Base-by-base conservation (phyloP, 2,113 vertebrate genomes). In the Zosterops japonicus region DNA sequence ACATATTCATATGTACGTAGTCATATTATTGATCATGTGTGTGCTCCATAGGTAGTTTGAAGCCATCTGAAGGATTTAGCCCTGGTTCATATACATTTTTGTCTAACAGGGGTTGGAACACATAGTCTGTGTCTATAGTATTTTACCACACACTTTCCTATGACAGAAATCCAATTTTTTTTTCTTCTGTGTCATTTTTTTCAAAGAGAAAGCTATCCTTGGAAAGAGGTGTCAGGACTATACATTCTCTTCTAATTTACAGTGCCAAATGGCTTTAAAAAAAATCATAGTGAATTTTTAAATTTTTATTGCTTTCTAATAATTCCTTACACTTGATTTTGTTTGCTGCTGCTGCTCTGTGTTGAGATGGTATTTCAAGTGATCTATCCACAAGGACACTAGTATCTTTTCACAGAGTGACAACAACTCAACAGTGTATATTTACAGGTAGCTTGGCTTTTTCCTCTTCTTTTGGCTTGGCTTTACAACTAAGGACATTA, bases 1-100 rank as follows among this genome's bases (percentile, higher is more conserved):
- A 47, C 2, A 1, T 29, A 36, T 47, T n/a, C 29, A 23, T 64
- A 63, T 0, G 1, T 27, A 27, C 0, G 1, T n/a, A 46, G 17
- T 42, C 1, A 2, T 39, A 70, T 27, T 52, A 18, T 50, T 56
- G 12, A 59, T 63, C 8, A 44, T 8, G 2, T 33, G 9, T 50
- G 25, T 18, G 17, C 9, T 13, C 15, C 9, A 31, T 1, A 49
- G 3, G 7, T 33, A 36, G 5, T 57, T 75, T 13, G 29, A 91
- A 79, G 33, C 3, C 27, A 16, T 36, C 21, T 71, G 39, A 83
- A 67, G 25, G 27, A 50, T 22, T 63, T 61, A 52, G 14, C 5
- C 3, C 5, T 57, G 1, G 6, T 75, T 76, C 27, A 68, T 17
- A 13, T 11, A 4, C 2, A 21, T 78, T 55, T 65, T 4, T 64